Base-by-base conservation (phyloP, 2,113 vertebrate species). In the Peromyscus leucopus region DNA sequence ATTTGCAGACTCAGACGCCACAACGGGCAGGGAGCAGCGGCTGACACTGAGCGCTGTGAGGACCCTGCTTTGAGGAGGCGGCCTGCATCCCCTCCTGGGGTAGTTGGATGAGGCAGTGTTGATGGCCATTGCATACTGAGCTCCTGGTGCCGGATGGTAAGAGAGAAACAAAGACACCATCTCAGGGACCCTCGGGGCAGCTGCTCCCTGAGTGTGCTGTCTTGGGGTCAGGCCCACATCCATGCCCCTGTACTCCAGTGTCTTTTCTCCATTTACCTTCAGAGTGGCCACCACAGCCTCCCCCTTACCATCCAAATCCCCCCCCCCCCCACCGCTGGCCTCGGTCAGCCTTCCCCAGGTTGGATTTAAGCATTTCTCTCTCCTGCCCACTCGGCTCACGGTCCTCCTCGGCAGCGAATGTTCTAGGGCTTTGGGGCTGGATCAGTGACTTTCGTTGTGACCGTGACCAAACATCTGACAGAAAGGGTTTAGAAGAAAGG, bases 1-100 rank as follows among this genome's bases (percentile, higher is more conserved):
- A 2, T 4, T 2, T 2, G 3, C 4, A 12, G 3, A 83, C 80
- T 59, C 0, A 0, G 10, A 31, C 11, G 33, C 31, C 21, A 2
- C 11, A 1, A 5, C 8, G 24, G 65, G 15, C 19, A 46, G 9
- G 5, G 48, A 61, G 75, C 8, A 11, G 21, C 22, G 4, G 21
- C 79, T 4, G 22, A 21, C 22, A 39, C 36, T 16, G 80, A 83
- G 24, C 22, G 57, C 26, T 63, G 57, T 84, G 24, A 39, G 15
- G n/a, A 10, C n/a, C 82, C n/a, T 42, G 13, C 57, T 42, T 84
- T 42, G n/a, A 28, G 1, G 36, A n/a, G 22, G 65, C 12, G 10
- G 61, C 61, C 24, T 9, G 39, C 2, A 9, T 48, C 24, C 24
- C 11, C 2, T n/a, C 76, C 36, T 0, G 36, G 4, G 71, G 17